These are phyloP conservation scores for Aramus guarauna DNA, from an alignment of 2,113 vertebrate genomes.

Conservation along the genomic window DNA sequence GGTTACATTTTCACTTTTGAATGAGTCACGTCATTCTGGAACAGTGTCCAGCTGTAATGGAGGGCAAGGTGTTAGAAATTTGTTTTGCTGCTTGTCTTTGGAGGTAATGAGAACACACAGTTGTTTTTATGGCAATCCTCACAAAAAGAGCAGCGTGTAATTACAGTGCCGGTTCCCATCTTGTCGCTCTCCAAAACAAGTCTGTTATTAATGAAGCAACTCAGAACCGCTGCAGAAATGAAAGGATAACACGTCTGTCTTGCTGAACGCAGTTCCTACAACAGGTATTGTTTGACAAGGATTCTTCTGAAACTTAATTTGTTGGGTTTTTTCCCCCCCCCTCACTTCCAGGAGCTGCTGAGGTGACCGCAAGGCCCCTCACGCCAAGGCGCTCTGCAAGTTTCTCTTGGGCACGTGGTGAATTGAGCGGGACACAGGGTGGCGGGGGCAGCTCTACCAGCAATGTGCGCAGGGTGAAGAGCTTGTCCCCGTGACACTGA, in stretches of 20 bases:
- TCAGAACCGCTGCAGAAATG: background rate
- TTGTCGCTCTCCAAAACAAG: conserved; percentile 5
- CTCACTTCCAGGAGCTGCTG: background rate
- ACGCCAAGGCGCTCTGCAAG: background rate
- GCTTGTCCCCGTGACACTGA: background rate
- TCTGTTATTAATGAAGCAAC: background rate
- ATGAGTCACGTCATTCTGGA: background rate
- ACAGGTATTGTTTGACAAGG: background rate
- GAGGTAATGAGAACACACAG: background rate
- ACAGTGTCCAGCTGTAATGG: background rate
- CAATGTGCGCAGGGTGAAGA: rapidly evolving
- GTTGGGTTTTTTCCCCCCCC: background rate
- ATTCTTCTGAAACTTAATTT: background rate
- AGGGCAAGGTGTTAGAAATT: conserved; percentile 25
- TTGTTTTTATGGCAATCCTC: conserved; percentile 2
- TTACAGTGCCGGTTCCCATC: background rate
- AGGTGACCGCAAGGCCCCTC: background rate
- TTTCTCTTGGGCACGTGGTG: rapidly evolving
- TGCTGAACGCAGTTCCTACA: background rate
- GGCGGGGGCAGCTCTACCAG: background rate
- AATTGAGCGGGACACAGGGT: rapidly evolving
- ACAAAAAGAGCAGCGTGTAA: conserved; percentile 1
- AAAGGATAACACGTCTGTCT: background rate
- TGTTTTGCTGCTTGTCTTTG: background rate
- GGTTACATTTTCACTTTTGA: conserved; percentile 27